A percentile compares a stretch with the other conserved stretches of the same genome.
phyloP scores from a whole-genome alignment of 2,113 vertebrate species.

The Mobula hypostoma region DNA sequence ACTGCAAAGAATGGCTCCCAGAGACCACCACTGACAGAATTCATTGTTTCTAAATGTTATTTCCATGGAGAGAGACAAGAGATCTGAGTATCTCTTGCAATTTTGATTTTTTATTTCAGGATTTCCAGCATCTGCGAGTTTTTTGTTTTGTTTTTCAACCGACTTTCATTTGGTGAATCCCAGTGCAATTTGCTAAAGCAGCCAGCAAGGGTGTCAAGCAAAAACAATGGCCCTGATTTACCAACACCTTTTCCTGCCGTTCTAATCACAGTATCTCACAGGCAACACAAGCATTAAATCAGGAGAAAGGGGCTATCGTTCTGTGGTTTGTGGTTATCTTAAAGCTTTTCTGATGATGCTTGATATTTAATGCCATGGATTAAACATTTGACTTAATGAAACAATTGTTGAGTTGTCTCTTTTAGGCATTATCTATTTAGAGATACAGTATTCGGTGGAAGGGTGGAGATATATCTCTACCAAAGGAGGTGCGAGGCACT shows the following conservation, averaged over 20 bases:
- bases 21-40: too few species aligned
- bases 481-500: too few species aligned
- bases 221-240: neutral
- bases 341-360: neutral
- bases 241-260: neutral
- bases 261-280: neutral
- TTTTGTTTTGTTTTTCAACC: too few species aligned
- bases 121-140: too few species aligned
- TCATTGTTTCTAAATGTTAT: too few species aligned
- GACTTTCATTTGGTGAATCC: neutral
- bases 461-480: too few species aligned
- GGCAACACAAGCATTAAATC: neutral
- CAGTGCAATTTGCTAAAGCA: neutral
- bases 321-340: neutral
- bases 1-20: neutral
- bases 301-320: neutral
- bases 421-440: neutral
- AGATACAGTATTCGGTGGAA: neutral
- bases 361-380: neutral
- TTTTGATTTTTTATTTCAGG: too few species aligned
- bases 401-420: neutral
- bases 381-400: neutral
- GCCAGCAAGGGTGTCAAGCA: neutral
- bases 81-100: too few species aligned
- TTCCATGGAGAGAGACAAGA: too few species aligned